phyloP scores from a whole-genome alignment of 2,888 invertebrate genomes.

The Apocheima hispidaria region DNA sequence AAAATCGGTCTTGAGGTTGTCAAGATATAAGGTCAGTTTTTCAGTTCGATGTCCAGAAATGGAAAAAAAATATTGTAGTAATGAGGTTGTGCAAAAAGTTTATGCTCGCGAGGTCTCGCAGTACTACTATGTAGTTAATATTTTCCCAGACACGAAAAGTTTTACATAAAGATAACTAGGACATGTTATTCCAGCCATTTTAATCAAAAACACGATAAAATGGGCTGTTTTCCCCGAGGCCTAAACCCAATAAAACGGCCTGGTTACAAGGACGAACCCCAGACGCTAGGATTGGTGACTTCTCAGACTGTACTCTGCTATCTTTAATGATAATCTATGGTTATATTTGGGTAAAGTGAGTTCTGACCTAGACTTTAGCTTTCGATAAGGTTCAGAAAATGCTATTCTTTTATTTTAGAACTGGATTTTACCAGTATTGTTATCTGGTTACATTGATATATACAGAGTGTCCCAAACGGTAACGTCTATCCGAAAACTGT shows the following conservation, averaged over 20 bases:
- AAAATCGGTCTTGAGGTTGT: too few species aligned
- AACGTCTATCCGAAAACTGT: too few species aligned
- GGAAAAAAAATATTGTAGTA: too few species aligned
- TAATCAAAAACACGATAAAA: slow-evolving; percentile 7
- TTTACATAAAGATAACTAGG: not conserved
- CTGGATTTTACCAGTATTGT: not conserved
- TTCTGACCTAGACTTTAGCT: not conserved
- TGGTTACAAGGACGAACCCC: slow-evolving; percentile 1
- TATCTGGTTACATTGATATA: too few species aligned
- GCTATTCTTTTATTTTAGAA: not conserved
- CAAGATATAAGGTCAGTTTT: too few species aligned
- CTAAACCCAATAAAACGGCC: slow-evolving; percentile 1
- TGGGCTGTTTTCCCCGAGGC: not conserved
- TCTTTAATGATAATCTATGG: slow-evolving; percentile 7
- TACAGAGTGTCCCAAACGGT: too few species aligned
- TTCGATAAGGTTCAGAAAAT: not conserved
- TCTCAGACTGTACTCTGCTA: slow-evolving; percentile 1
- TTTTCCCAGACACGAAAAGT: not conserved
- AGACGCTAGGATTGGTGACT: slow-evolving; percentile 3
- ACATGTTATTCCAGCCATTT: slow-evolving; percentile 11
- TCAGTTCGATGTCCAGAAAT: too few species aligned
- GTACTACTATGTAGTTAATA: too few species aligned
- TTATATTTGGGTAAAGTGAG: slow-evolving; percentile 11
- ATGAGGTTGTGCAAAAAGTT: too few species aligned
- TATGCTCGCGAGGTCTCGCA: too few species aligned